Conservation (phyloP, 2,888 invertebrate genomes). For the Brachynemurus nebulosus region DNA sequence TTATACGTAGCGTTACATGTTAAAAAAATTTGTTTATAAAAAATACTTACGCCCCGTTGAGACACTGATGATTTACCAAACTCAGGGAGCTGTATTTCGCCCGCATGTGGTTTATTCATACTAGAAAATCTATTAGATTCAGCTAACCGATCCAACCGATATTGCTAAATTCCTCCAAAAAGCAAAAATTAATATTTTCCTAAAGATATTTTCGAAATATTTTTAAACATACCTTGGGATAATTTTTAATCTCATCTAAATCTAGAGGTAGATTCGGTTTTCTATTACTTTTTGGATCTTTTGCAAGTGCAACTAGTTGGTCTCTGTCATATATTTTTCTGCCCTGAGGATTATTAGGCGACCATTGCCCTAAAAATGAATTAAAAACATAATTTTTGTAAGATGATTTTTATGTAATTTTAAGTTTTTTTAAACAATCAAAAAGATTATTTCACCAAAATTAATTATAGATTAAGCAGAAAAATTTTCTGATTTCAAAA, state of each 20-base stretch:
- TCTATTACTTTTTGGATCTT: constrained; percentile 55
- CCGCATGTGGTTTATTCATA: neutral
- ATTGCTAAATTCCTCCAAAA: neutral
- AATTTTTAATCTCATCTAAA: constrained; percentile 43
- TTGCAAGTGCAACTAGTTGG: constrained; percentile 62
- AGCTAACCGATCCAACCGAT: neutral
- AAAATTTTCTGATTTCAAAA: no score
- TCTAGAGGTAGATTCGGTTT: constrained; percentile 55
- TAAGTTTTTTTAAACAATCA: no score
- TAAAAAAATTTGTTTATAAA: no score
- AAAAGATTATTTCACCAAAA: neutral
- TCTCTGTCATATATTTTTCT: constrained; percentile 71
- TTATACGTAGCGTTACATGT: no score
- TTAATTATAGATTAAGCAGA: no score
- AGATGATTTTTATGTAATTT: neutral
- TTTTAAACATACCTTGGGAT: constrained; percentile 22
- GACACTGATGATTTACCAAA: constrained; percentile 27
- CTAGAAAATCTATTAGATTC: neutral
- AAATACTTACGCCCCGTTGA: constrained; percentile 21
- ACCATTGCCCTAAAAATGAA: constrained; percentile 60
- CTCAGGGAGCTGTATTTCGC: neutral
- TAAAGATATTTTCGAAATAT: neutral
- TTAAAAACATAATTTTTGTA: neutral
- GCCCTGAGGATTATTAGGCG: constrained; percentile 64
- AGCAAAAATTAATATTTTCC: neutral